Base-by-base conservation (phyloP, 2,797 vertebrate genomes). In the Pygocentrus nattereri region DNA sequence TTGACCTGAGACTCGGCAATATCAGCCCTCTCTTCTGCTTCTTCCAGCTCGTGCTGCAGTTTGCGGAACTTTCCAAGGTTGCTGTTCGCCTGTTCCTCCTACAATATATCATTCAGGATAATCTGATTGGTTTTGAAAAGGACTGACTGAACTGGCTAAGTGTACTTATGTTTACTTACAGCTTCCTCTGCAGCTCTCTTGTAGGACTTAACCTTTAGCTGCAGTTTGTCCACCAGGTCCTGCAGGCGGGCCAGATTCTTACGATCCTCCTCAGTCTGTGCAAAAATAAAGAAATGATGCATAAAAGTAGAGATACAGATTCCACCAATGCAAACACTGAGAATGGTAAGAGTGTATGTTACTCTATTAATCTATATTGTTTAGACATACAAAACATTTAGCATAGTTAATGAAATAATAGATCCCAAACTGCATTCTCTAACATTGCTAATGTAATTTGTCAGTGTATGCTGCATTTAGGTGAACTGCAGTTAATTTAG, bases 151-250 rank as follows among this genome's bases (percentile, higher is more conserved):
- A 56, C 21, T 56, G 16, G 47, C 52, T 11, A 15, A 18, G 25
- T n/a, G n/a, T 62, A 31, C 3, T 31, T 18, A 34, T 19, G n/a
- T n/a, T 3, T 47, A 93, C 94, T 92, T 87, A 95, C 94, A 87
- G 93, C 87, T 82, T 95, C 94, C 88, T 95, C 94, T 19, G 93
- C 78, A 84, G 92, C 13, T 84, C 94, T 94, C 88, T 95, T 94
- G 85, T 94, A 95, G 61, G 93, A 86, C 83, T 95, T 95, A 71
- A 95, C 93, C 73, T 95, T 95, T 76, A 95, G 81, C 84, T 95
- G 94, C 87, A 95, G 89, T 80, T 95, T 95, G 82, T 95, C 94
- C 12, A 95, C 94, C 74, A 95, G 89, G 47, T 95, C 94, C 82
- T 95, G 94, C 50, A 95, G 88, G 50, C 93, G 92, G 4, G 77